phyloP scores from a whole-genome alignment of 2,113 vertebrate species.

The Columba janthina region DNA sequence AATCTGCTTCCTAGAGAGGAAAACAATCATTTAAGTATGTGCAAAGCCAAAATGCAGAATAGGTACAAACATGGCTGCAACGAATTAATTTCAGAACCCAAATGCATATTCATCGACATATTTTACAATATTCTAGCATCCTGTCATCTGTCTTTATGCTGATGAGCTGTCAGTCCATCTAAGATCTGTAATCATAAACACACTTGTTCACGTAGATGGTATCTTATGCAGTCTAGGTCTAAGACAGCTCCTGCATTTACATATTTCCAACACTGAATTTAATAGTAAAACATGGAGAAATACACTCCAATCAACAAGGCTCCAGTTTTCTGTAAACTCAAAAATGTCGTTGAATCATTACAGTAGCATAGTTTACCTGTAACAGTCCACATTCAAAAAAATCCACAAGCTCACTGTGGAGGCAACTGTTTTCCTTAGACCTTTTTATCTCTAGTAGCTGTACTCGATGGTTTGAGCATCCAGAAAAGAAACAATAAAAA shows the following conservation, averaged over 20 bases:
- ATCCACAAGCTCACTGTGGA: neutral
- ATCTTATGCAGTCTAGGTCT: neutral
- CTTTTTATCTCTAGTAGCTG: neutral
- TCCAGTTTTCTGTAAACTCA: neutral
- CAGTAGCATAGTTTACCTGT: neutral
- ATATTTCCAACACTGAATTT: neutral
- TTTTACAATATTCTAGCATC: constrained; percentile 6
- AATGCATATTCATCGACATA: constrained; percentile 23
- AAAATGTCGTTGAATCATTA: neutral
- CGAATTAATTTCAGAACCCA: neutral
- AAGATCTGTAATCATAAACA: neutral
- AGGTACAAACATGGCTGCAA: neutral
- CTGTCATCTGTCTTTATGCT: neutral
- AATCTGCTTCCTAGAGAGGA: neutral
- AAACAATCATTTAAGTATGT: constrained; percentile 6
- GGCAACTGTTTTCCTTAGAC: neutral
- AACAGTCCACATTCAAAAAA: neutral
- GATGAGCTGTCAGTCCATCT: neutral
- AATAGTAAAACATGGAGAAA: neutral
- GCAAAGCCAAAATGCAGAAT: neutral
- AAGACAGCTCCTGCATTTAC: neutral
- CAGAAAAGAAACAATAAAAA: neutral
- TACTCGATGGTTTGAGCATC: neutral
- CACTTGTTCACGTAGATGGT: neutral
- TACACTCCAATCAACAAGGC: neutral